phyloP scores from a whole-genome alignment of 2,888 invertebrate genomes.

The Lacanobia wlatinum region DNA sequence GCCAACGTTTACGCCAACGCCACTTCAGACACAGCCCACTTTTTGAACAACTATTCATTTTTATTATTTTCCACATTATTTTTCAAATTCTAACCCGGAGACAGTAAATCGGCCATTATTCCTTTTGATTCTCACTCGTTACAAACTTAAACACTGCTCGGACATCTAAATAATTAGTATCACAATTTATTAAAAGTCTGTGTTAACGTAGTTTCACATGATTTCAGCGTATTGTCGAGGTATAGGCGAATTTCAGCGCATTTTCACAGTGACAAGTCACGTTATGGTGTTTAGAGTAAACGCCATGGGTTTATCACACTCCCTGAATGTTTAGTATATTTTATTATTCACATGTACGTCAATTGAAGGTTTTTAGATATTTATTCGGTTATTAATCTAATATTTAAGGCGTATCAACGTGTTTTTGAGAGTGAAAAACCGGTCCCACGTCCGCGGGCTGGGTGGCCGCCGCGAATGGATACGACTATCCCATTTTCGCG shows the following conservation, averaged over 20 bases:
- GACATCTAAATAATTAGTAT: constrained; percentile 69
- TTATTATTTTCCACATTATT: constrained; percentile 78
- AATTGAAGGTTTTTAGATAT: constrained; percentile 65
- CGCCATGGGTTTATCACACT: constrained; percentile 63
- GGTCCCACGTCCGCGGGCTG: constrained; percentile 87
- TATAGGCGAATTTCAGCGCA: constrained; percentile 61
- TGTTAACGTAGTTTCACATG: constrained; percentile 57
- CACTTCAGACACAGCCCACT: constrained; percentile 85
- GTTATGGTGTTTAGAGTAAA: constrained; percentile 68
- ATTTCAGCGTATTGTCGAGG: constrained; percentile 70
- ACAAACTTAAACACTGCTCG: constrained; percentile 57
- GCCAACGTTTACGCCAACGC: constrained; percentile 89
- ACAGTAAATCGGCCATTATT: constrained; percentile 82
- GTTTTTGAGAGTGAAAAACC: constrained; percentile 84
- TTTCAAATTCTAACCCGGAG: constrained; percentile 80
- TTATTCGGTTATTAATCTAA: constrained; percentile 75
- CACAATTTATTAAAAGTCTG: constrained; percentile 60
- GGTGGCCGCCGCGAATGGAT: constrained; percentile 88
- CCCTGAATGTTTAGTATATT: constrained; percentile 58
- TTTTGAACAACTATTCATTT: constrained; percentile 83
- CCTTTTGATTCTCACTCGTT: constrained; percentile 65
- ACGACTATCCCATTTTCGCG: constrained; percentile 89
- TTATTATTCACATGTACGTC: constrained; percentile 56
- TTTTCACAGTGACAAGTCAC: constrained; percentile 71
- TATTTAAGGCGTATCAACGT: constrained; percentile 82